These are phyloP conservation scores for Pelagia noctiluca DNA, from an alignment of 30 jellyfish, hydroid and myxozoan genomes.

Conservation along the genomic window DNA sequence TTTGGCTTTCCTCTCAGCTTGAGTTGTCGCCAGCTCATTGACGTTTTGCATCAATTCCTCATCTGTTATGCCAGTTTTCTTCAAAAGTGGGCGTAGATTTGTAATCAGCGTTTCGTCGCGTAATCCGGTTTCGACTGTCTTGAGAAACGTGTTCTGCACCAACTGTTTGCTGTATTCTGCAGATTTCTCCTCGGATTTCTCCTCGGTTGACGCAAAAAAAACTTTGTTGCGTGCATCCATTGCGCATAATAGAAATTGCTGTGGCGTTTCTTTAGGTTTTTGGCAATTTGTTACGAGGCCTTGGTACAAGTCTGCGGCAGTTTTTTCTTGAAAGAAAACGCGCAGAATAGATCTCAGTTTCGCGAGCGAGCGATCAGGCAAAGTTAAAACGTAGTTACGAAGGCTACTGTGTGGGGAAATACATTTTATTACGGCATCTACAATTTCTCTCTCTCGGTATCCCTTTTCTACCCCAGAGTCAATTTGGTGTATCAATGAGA, in stretches of 20 bases:
- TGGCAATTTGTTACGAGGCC: constrained; percentile 1
- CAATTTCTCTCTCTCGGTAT: neutral
- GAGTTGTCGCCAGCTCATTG: neutral
- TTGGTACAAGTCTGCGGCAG: constrained; percentile 3
- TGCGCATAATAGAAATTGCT: constrained; percentile 23
- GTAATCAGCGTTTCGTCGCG: neutral
- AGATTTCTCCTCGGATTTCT: neutral
- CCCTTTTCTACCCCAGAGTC: neutral
- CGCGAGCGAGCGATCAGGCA: constrained; percentile 4
- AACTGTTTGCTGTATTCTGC: constrained; percentile 4
- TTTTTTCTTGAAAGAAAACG: neutral
- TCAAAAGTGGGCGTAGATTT: neutral
- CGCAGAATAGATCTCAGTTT: neutral
- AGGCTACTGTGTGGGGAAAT: constrained; percentile 5
- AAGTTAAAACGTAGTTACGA: neutral
- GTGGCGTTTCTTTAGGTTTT: constrained; percentile 16
- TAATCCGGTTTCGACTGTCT: neutral
- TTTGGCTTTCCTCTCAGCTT: constrained; percentile 16
- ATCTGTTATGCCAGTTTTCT: neutral
- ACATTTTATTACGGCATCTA: constrained; percentile 3
- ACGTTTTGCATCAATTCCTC: constrained; percentile 1
- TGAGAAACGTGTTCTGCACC: neutral
- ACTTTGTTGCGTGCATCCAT: constrained; percentile 2
- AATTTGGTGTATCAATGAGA: neutral
- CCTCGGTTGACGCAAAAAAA: constrained; percentile 22